These are phyloP conservation scores for Glareola pratincola DNA, from an alignment of 2,113 vertebrate genomes.

Conservation along the genomic window DNA sequence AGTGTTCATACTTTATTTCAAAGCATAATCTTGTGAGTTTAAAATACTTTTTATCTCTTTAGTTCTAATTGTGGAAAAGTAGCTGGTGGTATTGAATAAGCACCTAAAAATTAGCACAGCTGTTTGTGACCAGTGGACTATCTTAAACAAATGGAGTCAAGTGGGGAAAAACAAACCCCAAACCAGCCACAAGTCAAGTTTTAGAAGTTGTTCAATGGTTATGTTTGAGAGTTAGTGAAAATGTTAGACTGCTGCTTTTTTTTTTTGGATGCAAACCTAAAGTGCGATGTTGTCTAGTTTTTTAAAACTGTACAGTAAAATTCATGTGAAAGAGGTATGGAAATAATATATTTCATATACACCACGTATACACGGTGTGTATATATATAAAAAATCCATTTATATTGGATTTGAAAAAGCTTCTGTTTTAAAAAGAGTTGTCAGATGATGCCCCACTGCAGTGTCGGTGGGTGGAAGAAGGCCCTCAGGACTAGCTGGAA, in stretches of 20 bases:
- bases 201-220: background rate
- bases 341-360: background rate
- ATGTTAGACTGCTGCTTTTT: background rate
- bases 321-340: background rate
- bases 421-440: background rate
- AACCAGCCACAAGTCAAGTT: background rate
- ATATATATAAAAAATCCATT: background rate
- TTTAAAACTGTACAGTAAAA: background rate
- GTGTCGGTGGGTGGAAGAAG: background rate
- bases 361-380: background rate
- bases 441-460: background rate
- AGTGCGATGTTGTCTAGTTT: background rate
- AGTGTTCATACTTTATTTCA: background rate
- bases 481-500: background rate
- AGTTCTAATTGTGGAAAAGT: background rate
- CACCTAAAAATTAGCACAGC: background rate
- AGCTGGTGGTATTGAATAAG: background rate
- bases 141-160: background rate
- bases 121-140: background rate
- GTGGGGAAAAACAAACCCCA: rapidly evolving
- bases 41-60: background rate
- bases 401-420: background rate
- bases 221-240: background rate
- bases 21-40: background rate
- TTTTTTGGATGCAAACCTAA: background rate